These are phyloP conservation scores for Delichon dasypus DNA, from an alignment of 2,797 vertebrate genomes.

Conservation along the genomic window DNA sequence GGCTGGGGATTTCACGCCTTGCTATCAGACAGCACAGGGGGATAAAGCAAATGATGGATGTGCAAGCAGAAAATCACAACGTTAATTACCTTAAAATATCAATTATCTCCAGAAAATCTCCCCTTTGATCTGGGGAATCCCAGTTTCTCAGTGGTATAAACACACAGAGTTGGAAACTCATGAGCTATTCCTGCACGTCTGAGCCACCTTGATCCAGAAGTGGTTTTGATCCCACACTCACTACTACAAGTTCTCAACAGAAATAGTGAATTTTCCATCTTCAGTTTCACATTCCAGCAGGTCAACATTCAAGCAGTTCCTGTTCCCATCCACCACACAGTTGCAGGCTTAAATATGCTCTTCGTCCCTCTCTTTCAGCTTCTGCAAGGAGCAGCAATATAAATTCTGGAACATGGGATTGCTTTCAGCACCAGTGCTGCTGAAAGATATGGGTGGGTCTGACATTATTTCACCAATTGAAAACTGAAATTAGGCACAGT, in stretches of 20 bases:
- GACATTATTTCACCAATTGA: not conserved
- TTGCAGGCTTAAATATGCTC: not conserved
- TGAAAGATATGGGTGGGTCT: not conserved
- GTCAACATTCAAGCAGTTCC: not conserved
- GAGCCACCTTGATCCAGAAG: not conserved
- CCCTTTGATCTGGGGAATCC: not conserved
- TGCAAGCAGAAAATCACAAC: not conserved
- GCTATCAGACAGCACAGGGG: not conserved
- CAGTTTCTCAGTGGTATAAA: not conserved
- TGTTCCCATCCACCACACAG: not conserved
- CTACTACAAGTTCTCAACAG: not conserved
- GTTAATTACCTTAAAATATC: constrained; percentile 21
- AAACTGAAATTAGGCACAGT: not conserved
- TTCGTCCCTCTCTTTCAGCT: not conserved
- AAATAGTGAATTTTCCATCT: not conserved
- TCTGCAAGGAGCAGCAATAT: not conserved
- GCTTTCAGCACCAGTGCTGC: not conserved
- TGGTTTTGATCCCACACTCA: not conserved
- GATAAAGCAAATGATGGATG: not conserved
- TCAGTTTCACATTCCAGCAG: not conserved
- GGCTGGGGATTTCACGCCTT: not conserved
- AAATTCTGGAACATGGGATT: not conserved
- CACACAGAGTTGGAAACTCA: not conserved
- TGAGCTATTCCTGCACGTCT: not conserved
- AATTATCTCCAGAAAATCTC: constrained; percentile 3